phyloP scores from a whole-genome alignment of 2,113 vertebrate species.

The Poecilia latipinna region DNA sequence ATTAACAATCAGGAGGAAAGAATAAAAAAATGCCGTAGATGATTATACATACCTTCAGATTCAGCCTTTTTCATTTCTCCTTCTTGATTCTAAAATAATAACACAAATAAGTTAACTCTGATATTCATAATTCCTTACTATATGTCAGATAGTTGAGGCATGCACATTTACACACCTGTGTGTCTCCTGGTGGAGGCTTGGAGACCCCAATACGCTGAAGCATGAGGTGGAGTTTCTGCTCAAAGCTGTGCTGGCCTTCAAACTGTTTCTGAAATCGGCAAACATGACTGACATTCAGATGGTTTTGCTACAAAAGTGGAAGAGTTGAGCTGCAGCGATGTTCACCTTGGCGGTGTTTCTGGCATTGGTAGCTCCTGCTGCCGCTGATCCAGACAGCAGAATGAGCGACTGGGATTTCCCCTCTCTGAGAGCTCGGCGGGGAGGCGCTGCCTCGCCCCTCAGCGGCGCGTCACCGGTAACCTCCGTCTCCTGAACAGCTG shows the following conservation, averaged over 20 bases:
- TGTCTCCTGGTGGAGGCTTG: conserved; percentile 80
- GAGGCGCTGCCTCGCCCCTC: conserved; percentile 75
- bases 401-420: conserved; percentile 94
- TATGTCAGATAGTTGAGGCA: not conserved
- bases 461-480: conserved; percentile 52
- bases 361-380: conserved; percentile 70
- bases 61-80: conserved; percentile 92
- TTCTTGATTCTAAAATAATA: conserved; percentile 84
- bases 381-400: conserved; percentile 86
- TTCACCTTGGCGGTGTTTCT: conserved; percentile 84
- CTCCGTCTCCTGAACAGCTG: conserved; percentile 60
- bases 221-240: conserved; percentile 91
- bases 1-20: conserved; percentile 18
- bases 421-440: conserved; percentile 84
- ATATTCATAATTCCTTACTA: not conserved
- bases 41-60: conserved; percentile 84
- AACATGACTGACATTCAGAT: conserved; percentile 2
- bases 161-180: conserved; percentile 80
- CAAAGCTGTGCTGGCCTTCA: conserved; percentile 87
- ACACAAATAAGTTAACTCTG: conserved; percentile 13
- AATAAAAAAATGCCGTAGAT: conserved; percentile 16
- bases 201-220: conserved; percentile 90
- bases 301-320: not conserved
- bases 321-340: not conserved
- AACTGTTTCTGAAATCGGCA: conserved; percentile 82